Evolutionary conservation across 2,888 invertebrate genomes (phyloP).

Genomic region (Orgyia antiqua): DNA sequence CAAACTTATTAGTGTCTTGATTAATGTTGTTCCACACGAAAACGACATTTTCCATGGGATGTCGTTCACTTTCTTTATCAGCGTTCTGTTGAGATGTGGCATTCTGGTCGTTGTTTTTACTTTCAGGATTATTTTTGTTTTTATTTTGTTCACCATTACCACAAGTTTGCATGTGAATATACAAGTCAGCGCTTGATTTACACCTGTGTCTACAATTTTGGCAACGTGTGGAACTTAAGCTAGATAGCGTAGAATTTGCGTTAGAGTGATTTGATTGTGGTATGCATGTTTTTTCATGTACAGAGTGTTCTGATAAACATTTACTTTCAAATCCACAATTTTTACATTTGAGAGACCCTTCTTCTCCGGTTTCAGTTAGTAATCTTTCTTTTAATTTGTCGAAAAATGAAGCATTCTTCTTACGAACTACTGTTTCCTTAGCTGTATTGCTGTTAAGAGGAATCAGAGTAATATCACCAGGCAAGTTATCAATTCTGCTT

Average conservation of each 20-base stretch:
- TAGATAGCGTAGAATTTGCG: slow-evolving; percentile 59
- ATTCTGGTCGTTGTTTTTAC: slow-evolving; percentile 45
- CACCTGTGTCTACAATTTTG: slow-evolving; percentile 92
- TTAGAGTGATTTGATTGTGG: slow-evolving; percentile 58
- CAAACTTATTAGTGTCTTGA: slow-evolving; percentile 53
- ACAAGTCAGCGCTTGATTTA: slow-evolving; percentile 88
- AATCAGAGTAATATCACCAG: slow-evolving; percentile 47
- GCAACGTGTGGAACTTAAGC: slow-evolving; percentile 86
- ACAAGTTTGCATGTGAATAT: slow-evolving; percentile 86
- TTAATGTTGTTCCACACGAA: slow-evolving; percentile 89
- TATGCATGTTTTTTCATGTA: slow-evolving; percentile 85
- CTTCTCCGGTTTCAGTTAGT: slow-evolving; percentile 80
- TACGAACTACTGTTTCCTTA: slow-evolving; percentile 56
- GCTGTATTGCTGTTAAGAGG: slow-evolving; percentile 36
- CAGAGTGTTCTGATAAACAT: slow-evolving; percentile 88
- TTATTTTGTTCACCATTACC: slow-evolving; percentile 61
- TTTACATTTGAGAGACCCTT: slow-evolving; percentile 82
- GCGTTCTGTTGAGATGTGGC: slow-evolving; percentile 43
- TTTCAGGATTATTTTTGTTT: slow-evolving; percentile 41
- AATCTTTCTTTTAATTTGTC: slow-evolving; percentile 88
- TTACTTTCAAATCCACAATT: slow-evolving; percentile 87
- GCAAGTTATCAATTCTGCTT: slow-evolving; percentile 37
- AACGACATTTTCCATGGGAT: slow-evolving; percentile 89
- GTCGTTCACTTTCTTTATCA: slow-evolving; percentile 73
- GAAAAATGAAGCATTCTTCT: slow-evolving; percentile 88